Conservation (phyloP, 2,888 invertebrate species). For the Apocheima hispidaria region DNA sequence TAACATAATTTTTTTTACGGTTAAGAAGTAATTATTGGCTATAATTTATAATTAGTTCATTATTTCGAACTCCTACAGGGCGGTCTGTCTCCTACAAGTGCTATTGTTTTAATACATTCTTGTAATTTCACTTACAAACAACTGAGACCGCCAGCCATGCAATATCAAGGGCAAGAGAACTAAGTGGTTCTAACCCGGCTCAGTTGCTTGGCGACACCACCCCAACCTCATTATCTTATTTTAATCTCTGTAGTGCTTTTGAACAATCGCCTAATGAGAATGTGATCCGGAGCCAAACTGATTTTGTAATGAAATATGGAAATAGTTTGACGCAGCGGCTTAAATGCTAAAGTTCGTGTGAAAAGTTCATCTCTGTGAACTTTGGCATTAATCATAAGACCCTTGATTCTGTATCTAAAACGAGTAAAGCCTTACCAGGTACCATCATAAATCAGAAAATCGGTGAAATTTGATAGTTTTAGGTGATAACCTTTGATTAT, state of each 20-base stretch:
- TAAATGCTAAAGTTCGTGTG: slow-evolving; percentile 21
- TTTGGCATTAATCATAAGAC: slow-evolving; percentile 13
- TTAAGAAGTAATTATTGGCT: too few relatives aligned
- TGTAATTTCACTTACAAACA: slow-evolving; percentile 25
- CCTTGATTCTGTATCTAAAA: not conserved
- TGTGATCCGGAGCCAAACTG: slow-evolving; percentile 3
- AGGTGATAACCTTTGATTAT: too few relatives aligned
- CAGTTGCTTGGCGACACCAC: slow-evolving; percentile 43
- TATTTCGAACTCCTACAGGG: too few relatives aligned
- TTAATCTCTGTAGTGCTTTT: not conserved
- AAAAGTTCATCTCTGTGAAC: slow-evolving; percentile 7
- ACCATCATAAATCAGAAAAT: not conserved
- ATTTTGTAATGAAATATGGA: slow-evolving; percentile 14
- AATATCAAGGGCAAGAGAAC: slow-evolving; percentile 48
- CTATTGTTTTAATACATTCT: slow-evolving; percentile 8
- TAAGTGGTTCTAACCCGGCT: slow-evolving; percentile 33
- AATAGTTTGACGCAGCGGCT: slow-evolving; percentile 11
- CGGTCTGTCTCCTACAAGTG: not conserved
- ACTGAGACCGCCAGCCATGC: slow-evolving; percentile 34
- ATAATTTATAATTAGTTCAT: too few relatives aligned
- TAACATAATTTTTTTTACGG: not conserved
- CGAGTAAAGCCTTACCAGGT: not conserved
- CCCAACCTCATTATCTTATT: slow-evolving; percentile 23
- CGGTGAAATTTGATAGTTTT: too few relatives aligned
- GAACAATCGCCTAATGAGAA: slow-evolving; percentile 4